Conservation (phyloP, 2,797 vertebrate genomes). For the Myotis vivesi region DNA sequence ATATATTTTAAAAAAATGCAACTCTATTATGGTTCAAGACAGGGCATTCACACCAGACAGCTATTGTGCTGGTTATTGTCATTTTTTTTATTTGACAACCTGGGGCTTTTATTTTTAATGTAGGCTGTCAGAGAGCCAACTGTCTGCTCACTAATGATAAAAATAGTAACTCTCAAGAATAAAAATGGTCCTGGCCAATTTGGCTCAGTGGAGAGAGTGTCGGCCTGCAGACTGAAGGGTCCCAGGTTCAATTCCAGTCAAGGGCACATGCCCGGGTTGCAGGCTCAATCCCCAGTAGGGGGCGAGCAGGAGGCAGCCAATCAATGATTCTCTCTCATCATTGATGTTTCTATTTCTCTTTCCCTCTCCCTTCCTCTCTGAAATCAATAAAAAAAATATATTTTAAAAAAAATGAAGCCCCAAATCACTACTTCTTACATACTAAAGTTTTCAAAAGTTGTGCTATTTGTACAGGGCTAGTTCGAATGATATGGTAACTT, state of each 20-base stretch:
- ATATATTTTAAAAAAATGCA: neutral
- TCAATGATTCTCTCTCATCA: too few relatives aligned
- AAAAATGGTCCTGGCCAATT: neutral
- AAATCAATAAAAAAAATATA: too few relatives aligned
- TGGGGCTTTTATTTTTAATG: neutral
- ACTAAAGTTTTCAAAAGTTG: neutral
- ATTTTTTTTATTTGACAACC: neutral
- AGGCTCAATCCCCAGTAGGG: too few relatives aligned
- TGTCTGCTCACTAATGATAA: conserved; percentile 19
- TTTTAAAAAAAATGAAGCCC: neutral
- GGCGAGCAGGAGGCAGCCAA: too few relatives aligned
- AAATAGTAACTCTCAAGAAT: conserved; percentile 37
- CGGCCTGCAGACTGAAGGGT: too few relatives aligned
- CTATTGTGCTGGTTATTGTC: neutral
- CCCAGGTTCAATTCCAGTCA: too few relatives aligned
- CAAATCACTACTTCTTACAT: neutral
- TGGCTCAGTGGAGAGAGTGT: too few relatives aligned
- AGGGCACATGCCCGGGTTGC: too few relatives aligned
- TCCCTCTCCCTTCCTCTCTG: too few relatives aligned
- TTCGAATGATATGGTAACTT: neutral
- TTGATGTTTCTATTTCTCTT: too few relatives aligned
- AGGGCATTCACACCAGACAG: neutral
- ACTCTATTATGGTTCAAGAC: neutral
- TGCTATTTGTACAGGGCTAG: neutral
- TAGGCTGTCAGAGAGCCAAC: neutral